Conservation (phyloP, 2,113 vertebrate species). For the Capreolus pygargus region DNA sequence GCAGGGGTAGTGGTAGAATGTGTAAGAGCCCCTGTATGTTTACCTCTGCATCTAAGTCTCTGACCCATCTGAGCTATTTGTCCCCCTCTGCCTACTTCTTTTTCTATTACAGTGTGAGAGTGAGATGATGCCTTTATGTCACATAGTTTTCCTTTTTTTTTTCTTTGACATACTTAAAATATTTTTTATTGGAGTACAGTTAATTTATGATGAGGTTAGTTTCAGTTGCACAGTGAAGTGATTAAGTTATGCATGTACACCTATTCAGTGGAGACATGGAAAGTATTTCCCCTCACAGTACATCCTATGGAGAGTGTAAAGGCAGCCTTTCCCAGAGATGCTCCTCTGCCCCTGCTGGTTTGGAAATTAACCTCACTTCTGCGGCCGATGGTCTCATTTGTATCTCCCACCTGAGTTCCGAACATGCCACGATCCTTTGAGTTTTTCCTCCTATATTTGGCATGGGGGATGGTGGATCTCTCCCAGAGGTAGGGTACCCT, state of each 20-base stretch:
- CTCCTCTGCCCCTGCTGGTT: not conserved
- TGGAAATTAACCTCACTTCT: not conserved
- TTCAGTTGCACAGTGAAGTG: not conserved
- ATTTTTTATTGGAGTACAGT: not conserved
- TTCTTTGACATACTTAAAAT: not conserved
- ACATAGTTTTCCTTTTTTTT: not conserved
- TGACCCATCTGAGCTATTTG: not conserved
- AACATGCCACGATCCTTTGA: not conserved
- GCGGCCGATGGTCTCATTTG: not conserved
- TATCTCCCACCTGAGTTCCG: not conserved
- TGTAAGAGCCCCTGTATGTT: not conserved
- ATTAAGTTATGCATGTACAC: not conserved
- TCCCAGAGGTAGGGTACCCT: not conserved
- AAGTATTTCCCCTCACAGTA: not conserved
- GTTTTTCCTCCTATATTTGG: not conserved
- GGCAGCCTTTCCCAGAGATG: not conserved
- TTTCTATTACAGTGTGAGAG: not conserved
- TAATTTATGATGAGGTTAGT: not conserved
- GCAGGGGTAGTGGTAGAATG: not conserved
- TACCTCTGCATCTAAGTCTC: not conserved
- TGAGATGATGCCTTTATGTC: not conserved
- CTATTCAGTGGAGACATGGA: not conserved
- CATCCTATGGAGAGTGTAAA: not conserved
- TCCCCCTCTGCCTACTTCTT: not conserved
- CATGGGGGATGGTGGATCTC: not conserved